These are phyloP conservation scores for Sinocyclocheilus anophthalmus DNA, from an alignment of 2,113 vertebrate genomes.

Conservation along the genomic window DNA sequence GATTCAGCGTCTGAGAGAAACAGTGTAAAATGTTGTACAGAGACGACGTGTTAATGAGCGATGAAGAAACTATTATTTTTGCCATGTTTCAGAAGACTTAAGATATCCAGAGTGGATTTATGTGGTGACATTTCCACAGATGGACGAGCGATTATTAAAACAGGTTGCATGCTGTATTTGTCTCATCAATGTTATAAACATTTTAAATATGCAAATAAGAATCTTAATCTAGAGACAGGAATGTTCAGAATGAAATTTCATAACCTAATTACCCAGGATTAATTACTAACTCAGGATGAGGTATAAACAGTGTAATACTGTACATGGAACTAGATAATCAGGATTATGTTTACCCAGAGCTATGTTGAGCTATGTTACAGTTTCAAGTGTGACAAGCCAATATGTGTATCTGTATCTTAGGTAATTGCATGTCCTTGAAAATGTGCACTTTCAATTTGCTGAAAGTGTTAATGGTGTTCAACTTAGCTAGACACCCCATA, in stretches of 20 bases:
- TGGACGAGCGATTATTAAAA: neutral
- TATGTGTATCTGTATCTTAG: constrained; percentile 11
- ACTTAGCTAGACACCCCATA: constrained; percentile 6
- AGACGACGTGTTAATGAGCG: neutral
- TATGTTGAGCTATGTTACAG: neutral
- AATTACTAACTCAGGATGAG: neutral
- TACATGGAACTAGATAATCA: neutral
- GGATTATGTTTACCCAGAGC: neutral
- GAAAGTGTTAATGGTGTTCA: constrained; percentile 2
- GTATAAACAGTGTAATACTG: neutral
- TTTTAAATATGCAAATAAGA: neutral
- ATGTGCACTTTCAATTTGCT: neutral
- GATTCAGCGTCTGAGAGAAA: neutral
- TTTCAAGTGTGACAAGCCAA: neutral
- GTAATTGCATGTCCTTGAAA: constrained; percentile 10
- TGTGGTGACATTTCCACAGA: constrained; percentile 7
- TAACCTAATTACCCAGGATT: neutral
- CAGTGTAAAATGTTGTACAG: neutral
- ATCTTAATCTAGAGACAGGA: neutral
- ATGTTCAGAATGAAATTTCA: neutral
- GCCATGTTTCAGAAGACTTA: neutral
- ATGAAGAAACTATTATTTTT: constrained; percentile 1
- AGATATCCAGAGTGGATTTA: neutral
- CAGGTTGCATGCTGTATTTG: neutral
- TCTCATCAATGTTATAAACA: neutral